Base-by-base conservation (phyloP, 2,888 invertebrate genomes). In the Myopa tessellatipennis region DNA sequence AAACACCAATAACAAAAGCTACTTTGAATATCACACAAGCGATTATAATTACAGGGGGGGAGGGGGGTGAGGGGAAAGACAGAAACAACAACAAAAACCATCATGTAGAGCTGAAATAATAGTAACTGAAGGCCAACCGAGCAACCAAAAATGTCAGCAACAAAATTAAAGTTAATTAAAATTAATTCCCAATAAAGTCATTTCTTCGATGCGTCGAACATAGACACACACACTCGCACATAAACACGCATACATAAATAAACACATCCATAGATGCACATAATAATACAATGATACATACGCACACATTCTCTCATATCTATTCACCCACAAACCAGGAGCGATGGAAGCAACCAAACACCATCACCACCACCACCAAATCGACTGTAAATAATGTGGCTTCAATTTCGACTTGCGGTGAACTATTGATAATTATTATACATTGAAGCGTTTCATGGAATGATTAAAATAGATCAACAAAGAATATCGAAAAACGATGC, bases 101-200 rank as follows among this genome's bases (percentile, higher is more conserved):
- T 4, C 45, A 26, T 26, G 26, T 26, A 52, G 16, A 60, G 18
- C 40, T 60, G 40, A 16, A 38, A 55, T 34, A 18, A 34, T 16
- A 7, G 3, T 36, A 36, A 18, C 26, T 69, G 12, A 40, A 4
- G 5, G 18, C 10, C 52, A 45, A 26, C 12, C 34, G 26, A 69
- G 18, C 69, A 26, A 69, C 26, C 71, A 50, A 18, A 40, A 78
- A 71, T 75, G 71, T 75, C 75, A 75, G 70, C 75, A 73, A 61
- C 70, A 77, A 78, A 81, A 82, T 83, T 80, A 77, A 82, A 83
- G 82, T 82, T 80, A 81, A 82, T 85, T 82, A 81, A 83, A 85
- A 82, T 83, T 79, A 83, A 85, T 85, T 81, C 80, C 80, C 83
- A 83, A 82, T 81, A 82, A 81, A 82, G 77, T 80, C 80, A 82